A percentile compares a stretch with the other conserved stretches of the same genome.
phyloP scores from a whole-genome alignment of 2,113 vertebrate genomes.

The Brienomyrus brachyistius region DNA sequence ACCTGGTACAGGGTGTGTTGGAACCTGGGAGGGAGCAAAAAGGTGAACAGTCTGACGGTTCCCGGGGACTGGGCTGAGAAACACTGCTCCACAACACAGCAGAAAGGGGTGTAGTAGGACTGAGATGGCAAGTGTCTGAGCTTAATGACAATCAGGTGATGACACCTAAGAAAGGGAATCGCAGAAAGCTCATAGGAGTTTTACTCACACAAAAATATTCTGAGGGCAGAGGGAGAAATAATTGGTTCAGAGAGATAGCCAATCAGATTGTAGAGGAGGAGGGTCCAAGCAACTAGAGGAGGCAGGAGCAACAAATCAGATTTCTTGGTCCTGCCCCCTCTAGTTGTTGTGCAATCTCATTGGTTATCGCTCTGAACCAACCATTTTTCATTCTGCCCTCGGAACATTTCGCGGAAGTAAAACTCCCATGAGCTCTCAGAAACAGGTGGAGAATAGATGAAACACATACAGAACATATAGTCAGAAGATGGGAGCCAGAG shows the following conservation, averaged over 20 bases:
- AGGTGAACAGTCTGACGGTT: background rate
- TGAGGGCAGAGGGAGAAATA: background rate
- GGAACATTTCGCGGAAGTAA: background rate
- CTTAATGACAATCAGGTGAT: background rate
- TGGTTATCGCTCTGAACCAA: background rate
- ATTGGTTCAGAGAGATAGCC: background rate
- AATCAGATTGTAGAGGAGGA: background rate
- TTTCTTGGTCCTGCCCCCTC: background rate
- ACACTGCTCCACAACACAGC: background rate
- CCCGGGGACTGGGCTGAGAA: background rate
- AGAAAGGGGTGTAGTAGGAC: background rate
- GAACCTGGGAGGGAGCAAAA: background rate
- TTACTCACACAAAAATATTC: background rate
- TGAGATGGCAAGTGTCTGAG: background rate
- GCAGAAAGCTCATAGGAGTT: background rate
- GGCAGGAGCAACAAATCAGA: background rate
- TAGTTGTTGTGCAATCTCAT: background rate
- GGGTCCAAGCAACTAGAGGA: background rate
- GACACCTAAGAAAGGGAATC: background rate
- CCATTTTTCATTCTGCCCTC: background rate
- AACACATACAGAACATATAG: background rate
- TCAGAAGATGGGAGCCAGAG: background rate
- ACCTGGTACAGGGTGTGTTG: background rate
- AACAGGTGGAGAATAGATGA: background rate
- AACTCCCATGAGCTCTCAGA: background rate